Conservation (phyloP, 2,113 vertebrate species). For the Oenanthe oenanthe region DNA sequence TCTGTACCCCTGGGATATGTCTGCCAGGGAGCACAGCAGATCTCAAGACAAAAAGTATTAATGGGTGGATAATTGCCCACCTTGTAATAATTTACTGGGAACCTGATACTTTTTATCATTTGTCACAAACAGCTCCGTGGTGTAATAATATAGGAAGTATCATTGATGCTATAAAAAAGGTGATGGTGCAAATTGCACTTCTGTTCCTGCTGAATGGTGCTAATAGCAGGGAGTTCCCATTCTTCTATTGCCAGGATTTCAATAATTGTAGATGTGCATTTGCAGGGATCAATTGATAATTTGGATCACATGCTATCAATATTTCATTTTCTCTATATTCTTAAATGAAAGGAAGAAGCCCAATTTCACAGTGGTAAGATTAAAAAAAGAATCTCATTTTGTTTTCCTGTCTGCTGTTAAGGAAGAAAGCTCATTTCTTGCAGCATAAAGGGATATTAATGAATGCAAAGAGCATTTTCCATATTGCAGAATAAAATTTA, state of each 20-base stretch:
- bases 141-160: conserved; percentile 31
- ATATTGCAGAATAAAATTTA: conserved; percentile 70
- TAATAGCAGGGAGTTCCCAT: conserved; percentile 43
- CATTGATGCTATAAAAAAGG: conserved; percentile 30
- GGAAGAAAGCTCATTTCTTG: conserved; percentile 15
- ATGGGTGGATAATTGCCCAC: conserved; percentile 1
- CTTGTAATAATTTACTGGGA: conserved; percentile 35
- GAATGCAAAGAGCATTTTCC: conserved; percentile 71
- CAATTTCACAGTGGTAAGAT: conserved; percentile 59
- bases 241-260: conserved; percentile 53
- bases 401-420: conserved; percentile 32
- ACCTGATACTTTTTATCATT: conserved; percentile 22
- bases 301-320: conserved; percentile 55
- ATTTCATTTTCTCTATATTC: conserved; percentile 68
- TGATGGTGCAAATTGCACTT: conserved; percentile 53
- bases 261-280: conserved; percentile 54
- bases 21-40: background rate
- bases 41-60: conserved; percentile 1
- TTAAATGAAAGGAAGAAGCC: conserved; percentile 56
- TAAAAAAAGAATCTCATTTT: conserved; percentile 50
- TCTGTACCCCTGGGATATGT: background rate
- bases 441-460: conserved; percentile 67
- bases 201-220: conserved; percentile 35
- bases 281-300: conserved; percentile 70
- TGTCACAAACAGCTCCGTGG: background rate